Percentiles rank a stretch among this genome's conserved stretches.
Evolutionary conservation across 2,797 vertebrate species (phyloP).

Genomic region (Labeo calbasu): DNA sequence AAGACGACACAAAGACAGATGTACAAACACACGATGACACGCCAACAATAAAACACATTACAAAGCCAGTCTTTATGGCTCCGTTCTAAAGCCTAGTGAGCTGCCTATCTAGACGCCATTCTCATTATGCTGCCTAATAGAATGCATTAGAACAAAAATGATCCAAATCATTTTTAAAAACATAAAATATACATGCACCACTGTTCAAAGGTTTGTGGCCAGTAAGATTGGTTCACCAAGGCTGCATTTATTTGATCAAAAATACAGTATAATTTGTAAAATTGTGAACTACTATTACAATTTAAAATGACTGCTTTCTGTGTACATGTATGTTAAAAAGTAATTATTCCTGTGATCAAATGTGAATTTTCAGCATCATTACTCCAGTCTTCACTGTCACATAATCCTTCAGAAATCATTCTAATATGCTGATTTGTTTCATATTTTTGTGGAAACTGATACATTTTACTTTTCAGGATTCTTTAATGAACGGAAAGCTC

Average conservation of each 20-base stretch:
- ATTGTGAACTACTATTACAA: background rate
- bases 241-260: background rate
- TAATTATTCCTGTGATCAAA: background rate
- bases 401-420: background rate
- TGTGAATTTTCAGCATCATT: background rate
- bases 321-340: no score
- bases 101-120: constrained; percentile 1
- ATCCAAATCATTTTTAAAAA: no score
- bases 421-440: background rate
- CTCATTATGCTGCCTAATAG: background rate
- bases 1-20: constrained; percentile 18
- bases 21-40: constrained; percentile 1
- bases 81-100: background rate
- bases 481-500: no score
- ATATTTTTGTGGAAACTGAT: background rate
- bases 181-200: background rate
- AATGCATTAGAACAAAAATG: background rate
- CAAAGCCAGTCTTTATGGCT: background rate
- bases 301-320: background rate
- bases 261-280: background rate
- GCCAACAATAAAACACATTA: constrained; percentile 5
- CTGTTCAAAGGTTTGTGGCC: background rate
- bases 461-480: background rate
- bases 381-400: background rate
- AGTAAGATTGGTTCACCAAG: background rate